Base-by-base conservation (phyloP, 2,797 vertebrate genomes). In the Fratercula arctica region DNA sequence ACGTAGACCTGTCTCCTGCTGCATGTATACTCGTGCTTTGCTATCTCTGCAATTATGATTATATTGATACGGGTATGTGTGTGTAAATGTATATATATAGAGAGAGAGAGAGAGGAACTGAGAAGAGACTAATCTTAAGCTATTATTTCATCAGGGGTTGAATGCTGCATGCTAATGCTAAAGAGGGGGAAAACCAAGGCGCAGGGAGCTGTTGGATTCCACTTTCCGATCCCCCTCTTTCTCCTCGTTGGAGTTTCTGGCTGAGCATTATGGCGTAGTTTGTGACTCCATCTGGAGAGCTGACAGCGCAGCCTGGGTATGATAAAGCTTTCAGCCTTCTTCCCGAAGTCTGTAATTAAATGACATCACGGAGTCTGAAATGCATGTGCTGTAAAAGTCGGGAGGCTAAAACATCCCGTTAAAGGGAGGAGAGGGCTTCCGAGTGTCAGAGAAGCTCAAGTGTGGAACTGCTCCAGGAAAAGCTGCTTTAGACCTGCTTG, bases 341-440 rank as follows among this genome's bases (percentile, higher is more conserved):
- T 94, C 87, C 43, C 72, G 14, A 50, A 95, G 97, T 73, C 96
- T 95, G 69, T 93, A 67, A 96, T 98, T 97, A 90, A 97, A 80
- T 95, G 91, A 89, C 94, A 91, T 96, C 94, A 93, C 70, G 13
- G 80, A 94, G 89, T 76, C 95, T 96, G 95, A 73, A 97, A 93
- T 92, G 90, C 77, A 84, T 97, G 96, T 95, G 85, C 89, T 95
- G 95, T 85, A 89, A 92, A 97, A 97, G 94, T 96, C 95, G 88
- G 94, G 84, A 96, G 85, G 94, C 80, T 95, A 85, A 95, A 97
- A 87, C 76, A 73, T 96, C 93, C 89, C 85, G 45, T 94, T 94
- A 66, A 89, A 96, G 78, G 82, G 84, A 94, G 73, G 94, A 80
- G 73, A 91, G 61, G 28, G 69, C 91, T 91, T 60, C 72, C 50